phyloP scores from a whole-genome alignment of 2,797 vertebrate genomes.

The Knipowitschia caucasica region DNA sequence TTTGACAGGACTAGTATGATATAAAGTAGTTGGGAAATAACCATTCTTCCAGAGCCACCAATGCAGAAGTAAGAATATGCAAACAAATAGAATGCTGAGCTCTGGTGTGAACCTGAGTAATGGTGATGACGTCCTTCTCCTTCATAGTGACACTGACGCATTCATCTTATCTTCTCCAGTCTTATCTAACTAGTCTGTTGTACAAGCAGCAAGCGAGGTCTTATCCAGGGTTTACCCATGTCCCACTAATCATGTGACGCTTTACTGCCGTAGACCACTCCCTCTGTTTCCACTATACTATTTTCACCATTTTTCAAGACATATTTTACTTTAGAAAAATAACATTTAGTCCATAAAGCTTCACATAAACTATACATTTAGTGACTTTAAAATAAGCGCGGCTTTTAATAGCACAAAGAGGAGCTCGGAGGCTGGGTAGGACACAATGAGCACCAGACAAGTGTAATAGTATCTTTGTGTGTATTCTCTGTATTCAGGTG shows the following conservation, averaged over 20 bases:
- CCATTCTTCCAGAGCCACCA: too few species aligned
- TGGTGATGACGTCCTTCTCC: too few species aligned
- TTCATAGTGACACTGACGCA: too few species aligned
- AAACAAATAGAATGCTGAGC: too few species aligned
- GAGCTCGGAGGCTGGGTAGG: conserved; percentile 14
- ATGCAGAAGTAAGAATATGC: too few species aligned
- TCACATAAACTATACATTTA: background rate
- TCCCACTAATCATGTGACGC: conserved; percentile 70
- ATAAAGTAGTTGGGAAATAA: too few species aligned
- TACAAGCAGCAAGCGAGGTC: conserved; percentile 59
- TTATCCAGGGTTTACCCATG: conserved; percentile 60
- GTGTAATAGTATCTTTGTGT: conserved; percentile 55
- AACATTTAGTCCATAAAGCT: background rate
- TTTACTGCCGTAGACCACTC: conserved; percentile 43
- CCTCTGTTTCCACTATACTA: conserved; percentile 9
- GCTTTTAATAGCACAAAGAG: background rate
- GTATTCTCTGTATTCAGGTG: conserved; percentile 36
- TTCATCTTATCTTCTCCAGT: conserved; percentile 7
- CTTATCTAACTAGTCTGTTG: conserved; percentile 22
- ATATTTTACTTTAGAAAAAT: background rate
- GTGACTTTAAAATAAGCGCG: background rate
- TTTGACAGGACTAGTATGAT: too few species aligned
- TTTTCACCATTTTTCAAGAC: conserved; percentile 11
- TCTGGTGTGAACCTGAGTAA: too few species aligned
- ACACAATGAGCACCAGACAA: conserved; percentile 40